Conservation (phyloP, 2,113 vertebrate species). For the Lutjanus erythropterus region DNA sequence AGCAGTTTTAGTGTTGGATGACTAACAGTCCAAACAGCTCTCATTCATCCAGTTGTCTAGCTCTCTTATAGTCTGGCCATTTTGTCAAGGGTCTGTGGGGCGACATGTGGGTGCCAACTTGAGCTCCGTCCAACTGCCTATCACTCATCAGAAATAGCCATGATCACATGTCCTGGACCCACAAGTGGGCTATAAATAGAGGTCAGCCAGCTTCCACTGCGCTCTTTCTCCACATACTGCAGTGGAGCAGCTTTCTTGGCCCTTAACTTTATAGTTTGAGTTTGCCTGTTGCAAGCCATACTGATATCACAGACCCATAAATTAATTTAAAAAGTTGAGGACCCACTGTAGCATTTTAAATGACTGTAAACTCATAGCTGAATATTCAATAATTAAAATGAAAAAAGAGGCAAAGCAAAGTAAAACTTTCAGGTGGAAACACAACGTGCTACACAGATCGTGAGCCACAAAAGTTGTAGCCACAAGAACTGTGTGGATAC, state of each 20-base stretch:
- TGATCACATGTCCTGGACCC: slow-evolving; percentile 81
- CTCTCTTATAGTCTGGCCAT: slow-evolving; percentile 68
- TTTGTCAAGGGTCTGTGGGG: slow-evolving; percentile 74
- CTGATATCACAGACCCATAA: not conserved
- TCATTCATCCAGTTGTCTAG: slow-evolving; percentile 57
- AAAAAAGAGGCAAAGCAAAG: too few relatives aligned
- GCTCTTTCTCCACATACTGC: slow-evolving; percentile 62
- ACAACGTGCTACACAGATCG: too few relatives aligned
- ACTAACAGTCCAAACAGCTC: slow-evolving; percentile 39
- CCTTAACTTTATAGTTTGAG: slow-evolving; percentile 18
- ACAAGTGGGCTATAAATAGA: slow-evolving; percentile 82
- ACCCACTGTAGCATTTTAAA: not conserved
- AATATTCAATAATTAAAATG: not conserved
- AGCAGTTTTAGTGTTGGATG: slow-evolving; percentile 38
- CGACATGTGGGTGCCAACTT: slow-evolving; percentile 79
- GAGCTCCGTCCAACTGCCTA: slow-evolving; percentile 75
- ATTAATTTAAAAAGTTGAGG: not conserved
- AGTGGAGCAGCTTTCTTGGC: slow-evolving; percentile 20
- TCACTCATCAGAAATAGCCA: slow-evolving; percentile 82
- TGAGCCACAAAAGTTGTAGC: too few relatives aligned
- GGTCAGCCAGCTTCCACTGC: slow-evolving; percentile 43
- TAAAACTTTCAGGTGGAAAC: too few relatives aligned
- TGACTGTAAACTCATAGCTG: not conserved
- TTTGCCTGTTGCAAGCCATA: not conserved
- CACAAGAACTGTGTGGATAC: too few relatives aligned